A percentile compares a stretch with the other conserved stretches of the same genome.
phyloP scores from a whole-genome alignment of 2,113 vertebrate species.

The Callithrix jacchus region DNA sequence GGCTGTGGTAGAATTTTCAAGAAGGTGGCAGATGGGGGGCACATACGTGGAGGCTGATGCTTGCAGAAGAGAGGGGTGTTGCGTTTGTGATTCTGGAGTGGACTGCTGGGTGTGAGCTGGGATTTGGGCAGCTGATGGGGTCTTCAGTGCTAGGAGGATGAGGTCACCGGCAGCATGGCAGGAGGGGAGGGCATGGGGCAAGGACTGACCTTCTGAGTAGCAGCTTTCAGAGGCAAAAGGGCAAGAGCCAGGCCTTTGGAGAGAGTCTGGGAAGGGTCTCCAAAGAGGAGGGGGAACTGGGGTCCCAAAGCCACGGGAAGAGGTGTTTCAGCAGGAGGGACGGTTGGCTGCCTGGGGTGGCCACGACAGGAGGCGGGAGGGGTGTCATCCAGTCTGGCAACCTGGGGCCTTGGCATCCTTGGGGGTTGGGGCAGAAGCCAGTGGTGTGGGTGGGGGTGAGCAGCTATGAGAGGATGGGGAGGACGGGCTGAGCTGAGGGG shows the following conservation, averaged over 20 bases:
- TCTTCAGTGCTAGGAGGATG: background rate
- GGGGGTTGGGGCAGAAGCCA: background rate
- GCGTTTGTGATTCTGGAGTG: background rate
- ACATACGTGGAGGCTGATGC: background rate
- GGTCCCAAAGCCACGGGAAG: background rate
- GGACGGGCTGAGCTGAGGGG: no score
- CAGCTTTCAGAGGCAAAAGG: background rate
- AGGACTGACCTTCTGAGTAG: background rate
- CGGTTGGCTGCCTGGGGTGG: background rate
- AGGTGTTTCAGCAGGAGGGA: background rate
- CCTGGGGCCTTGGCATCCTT: background rate
- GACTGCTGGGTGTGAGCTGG: background rate
- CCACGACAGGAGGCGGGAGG: accelerated
- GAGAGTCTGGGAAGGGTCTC: background rate
- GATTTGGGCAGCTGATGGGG: background rate
- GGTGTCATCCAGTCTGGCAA: accelerated
- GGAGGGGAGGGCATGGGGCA: background rate
- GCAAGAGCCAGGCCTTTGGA: background rate
- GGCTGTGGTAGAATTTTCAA: background rate
- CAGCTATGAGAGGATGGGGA: background rate
- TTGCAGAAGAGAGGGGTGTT: background rate
- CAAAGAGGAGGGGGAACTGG: background rate
- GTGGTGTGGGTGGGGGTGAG: background rate
- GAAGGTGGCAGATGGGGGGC: background rate
- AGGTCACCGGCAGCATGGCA: background rate